Base-by-base conservation (phyloP, 2,888 invertebrate genomes). In the Leptogaster cylindrica region DNA sequence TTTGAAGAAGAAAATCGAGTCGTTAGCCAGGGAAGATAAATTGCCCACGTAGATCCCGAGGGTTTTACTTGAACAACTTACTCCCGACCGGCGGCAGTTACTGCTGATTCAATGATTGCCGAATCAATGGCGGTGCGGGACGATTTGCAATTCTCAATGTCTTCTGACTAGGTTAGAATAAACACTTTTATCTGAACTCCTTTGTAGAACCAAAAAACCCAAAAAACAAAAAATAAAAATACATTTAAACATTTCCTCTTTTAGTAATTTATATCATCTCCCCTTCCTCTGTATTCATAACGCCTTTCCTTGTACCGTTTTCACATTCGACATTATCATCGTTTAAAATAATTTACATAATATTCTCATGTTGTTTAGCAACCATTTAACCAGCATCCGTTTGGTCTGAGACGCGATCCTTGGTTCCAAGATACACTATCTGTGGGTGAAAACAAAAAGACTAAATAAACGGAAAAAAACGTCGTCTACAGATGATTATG, bases 401-500 rank as follows among this genome's bases (percentile, higher is more conserved):
- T 48, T 36, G 27, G 10, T 27, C 27, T 44, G n/a, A 7, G 27
- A 23, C n/a, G 27, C 27, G 27, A 25, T 12, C 16, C 27, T 10
- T 3, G 12, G n/a, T 41, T 7, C 6, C 12, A 6, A 10, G 25
- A n/a, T 25, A 48, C 12, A 23, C 27, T 25, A 2, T 55, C 58
- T 36, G 48, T 8, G 39, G 46, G 28, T 44, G 44, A 14, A 33
- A 31, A 33, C 28, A n/a, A n/a, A n/a, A 18, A 66, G 55, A 36
- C 31, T 68, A 18, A 66, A 23, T 27, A 23, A 25, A 27, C 36
- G 44, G 65, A 58, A 63, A 67, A 58, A 74, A 68, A 71, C 71
- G 70, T 72, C 68, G 73, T 72, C 74, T 75, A 74, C 74, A 77
- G 75, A 74, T 74, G 78, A 79, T 79, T 79, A 78, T 77, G 74